Evolutionary conservation across 2,113 vertebrate genomes (phyloP).

Genomic region (Lepidothrix coronata): DNA sequence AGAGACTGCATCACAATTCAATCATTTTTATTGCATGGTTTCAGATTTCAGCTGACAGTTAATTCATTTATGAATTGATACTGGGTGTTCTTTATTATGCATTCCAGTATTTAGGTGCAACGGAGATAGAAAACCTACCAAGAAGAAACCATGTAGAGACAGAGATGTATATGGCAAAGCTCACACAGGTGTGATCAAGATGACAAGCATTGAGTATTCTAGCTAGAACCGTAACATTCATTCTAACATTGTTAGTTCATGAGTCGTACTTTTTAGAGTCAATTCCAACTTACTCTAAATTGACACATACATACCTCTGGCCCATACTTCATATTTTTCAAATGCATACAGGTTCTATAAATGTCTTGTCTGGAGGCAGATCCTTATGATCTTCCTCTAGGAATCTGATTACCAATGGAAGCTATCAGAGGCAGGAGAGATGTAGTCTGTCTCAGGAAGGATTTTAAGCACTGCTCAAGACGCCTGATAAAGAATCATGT

Average conservation of each 20-base stretch:
- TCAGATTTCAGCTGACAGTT: not conserved
- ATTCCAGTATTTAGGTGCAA: not conserved
- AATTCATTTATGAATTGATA: not conserved
- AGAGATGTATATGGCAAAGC: not conserved
- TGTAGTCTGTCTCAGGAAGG: not conserved
- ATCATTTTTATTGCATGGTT: rapidly evolving
- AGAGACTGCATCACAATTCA: not conserved
- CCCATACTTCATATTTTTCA: not conserved
- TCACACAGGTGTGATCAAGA: not conserved
- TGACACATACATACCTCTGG: rapidly evolving
- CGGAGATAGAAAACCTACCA: not conserved
- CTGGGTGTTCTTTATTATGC: not conserved
- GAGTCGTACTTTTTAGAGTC: not conserved
- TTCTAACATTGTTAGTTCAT: not conserved
- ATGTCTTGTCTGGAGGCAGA: not conserved
- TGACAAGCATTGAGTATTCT: not conserved
- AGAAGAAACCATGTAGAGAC: not conserved
- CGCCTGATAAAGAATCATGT: not conserved
- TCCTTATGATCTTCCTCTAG: not conserved
- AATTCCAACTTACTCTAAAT: not conserved
- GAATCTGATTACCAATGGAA: not conserved
- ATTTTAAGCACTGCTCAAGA: not conserved
- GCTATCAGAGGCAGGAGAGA: not conserved
- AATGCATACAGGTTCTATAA: not conserved
- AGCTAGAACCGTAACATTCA: not conserved